Evolutionary conservation across 35 echinoderm and acorn worm species (phyloP).

Genomic region (Stichopus chloronotus): DNA sequence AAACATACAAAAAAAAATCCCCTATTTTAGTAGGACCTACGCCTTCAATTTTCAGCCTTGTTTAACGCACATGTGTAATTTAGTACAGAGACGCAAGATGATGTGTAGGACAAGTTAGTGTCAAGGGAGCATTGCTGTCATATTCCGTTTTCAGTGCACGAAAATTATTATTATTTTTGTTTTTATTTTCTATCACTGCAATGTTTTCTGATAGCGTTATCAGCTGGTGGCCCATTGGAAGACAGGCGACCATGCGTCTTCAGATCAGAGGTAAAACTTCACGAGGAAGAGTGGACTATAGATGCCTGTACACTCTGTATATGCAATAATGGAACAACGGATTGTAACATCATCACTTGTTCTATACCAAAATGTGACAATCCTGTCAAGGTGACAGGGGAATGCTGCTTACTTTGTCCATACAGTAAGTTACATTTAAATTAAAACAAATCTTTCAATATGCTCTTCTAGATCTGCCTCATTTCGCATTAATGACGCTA

Average conservation of each 20-base stretch:
- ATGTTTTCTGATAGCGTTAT: not conserved
- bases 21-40: too few species aligned
- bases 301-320: not conserved
- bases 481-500: too few species aligned
- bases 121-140: too few species aligned
- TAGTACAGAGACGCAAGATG: too few species aligned
- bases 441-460: too few species aligned
- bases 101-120: too few species aligned
- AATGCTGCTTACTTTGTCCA: not conserved
- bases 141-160: too few species aligned
- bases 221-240: not conserved
- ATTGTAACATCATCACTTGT: conserved; percentile 35
- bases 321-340: conserved; percentile 17
- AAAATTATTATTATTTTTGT: too few species aligned
- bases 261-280: not conserved
- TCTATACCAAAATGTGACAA: not conserved
- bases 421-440: not conserved
- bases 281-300: not conserved
- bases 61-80: too few species aligned
- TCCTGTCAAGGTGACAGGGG: not conserved
- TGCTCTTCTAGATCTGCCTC: too few species aligned
- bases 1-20: too few species aligned
- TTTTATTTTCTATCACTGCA: not conserved
- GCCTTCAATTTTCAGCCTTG: too few species aligned
- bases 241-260: conserved; percentile 21